Percentiles rank a stretch among this genome's conserved stretches.
These are phyloP conservation scores for Myopa tessellatipennis DNA, from an alignment of 2,888 invertebrate species.

Conservation along the genomic window DNA sequence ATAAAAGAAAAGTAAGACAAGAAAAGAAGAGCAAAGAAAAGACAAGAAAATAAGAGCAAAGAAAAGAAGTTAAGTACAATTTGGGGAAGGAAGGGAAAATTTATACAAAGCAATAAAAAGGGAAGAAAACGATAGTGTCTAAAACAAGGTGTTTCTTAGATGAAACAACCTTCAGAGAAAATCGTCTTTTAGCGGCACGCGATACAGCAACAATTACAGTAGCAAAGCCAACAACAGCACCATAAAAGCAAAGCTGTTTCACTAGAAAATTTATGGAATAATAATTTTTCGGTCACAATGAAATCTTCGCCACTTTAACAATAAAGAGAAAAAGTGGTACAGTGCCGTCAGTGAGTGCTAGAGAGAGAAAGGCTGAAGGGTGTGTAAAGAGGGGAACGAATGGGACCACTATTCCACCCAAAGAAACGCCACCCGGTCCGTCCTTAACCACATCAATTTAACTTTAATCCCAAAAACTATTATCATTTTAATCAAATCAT, in stretches of 20 bases:
- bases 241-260: constrained; percentile 3
- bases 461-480: constrained; percentile 58
- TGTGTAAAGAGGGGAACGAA: not conserved
- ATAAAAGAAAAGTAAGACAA: not conserved
- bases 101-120: not conserved
- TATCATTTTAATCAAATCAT: constrained; percentile 61
- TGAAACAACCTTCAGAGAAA: not conserved
- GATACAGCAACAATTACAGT: not conserved
- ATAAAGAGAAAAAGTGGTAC: not conserved
- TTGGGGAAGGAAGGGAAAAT: not conserved
- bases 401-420: not conserved
- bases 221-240: not conserved
- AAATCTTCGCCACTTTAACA: constrained; percentile 22
- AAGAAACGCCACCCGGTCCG: not conserved
- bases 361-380: not conserved
- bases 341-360: not conserved
- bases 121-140: not conserved
- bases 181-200: not conserved
- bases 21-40: constrained; percentile 6
- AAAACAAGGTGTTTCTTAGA: not conserved
- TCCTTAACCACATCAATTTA: constrained; percentile 57
- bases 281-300: constrained; percentile 32
- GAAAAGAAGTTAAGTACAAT: not conserved
- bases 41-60: not conserved
- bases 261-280: constrained; percentile 37